Evolutionary conservation across 2,888 invertebrate genomes (phyloP), one percentile per base, ranked within the genome.

Genomic region (Neoaliturus tenellus): DNA sequence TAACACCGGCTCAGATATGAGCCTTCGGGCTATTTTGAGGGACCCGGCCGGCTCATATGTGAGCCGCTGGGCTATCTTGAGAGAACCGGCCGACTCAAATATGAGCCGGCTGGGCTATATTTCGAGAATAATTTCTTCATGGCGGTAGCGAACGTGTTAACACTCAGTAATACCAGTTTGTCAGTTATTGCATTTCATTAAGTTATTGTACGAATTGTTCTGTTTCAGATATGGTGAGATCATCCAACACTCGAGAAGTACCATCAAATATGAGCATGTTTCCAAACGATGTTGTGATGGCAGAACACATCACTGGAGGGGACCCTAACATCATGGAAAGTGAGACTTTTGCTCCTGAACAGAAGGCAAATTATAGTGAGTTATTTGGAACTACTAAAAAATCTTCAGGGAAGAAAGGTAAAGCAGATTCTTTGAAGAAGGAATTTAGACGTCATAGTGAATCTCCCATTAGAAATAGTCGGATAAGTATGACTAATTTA

Each of bases 241-340:
- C 67, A 2, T 62, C 83, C n/a, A 78, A 69, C 48, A 75, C 92
- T 88, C 93, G 93, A 55, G 91, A 91, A 87, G 90, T 90, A 25
- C 89, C 90, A 20, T 90, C 89, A 71, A 93, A 92, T 86, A 95
- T 96, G 95, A 94, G 95, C 86, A 96, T 96, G 90, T 97, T 97
- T 90, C 95, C 95, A 0, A 93, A 93, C 71, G 97, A 97, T 90
- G 93, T 97, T 1, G 92, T 93, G 81, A 93, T 92, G 83, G 97
- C 97, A 0, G 97, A 97, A 89, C 92, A 92, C 71, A 92, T 94
- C 83, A 94, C 95, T 1, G 93, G 93, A 33, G 96, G 96, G 10
- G 93, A 96, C 90, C 93, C 93, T 28, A 92, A 94, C 86, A 96
- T 96, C 86, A 90, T 96, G 58, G 92, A 92, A 8, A 92, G 93